Evolutionary conservation across 2,797 vertebrate genomes (phyloP).

Genomic region (Chloroceryle inda): DNA sequence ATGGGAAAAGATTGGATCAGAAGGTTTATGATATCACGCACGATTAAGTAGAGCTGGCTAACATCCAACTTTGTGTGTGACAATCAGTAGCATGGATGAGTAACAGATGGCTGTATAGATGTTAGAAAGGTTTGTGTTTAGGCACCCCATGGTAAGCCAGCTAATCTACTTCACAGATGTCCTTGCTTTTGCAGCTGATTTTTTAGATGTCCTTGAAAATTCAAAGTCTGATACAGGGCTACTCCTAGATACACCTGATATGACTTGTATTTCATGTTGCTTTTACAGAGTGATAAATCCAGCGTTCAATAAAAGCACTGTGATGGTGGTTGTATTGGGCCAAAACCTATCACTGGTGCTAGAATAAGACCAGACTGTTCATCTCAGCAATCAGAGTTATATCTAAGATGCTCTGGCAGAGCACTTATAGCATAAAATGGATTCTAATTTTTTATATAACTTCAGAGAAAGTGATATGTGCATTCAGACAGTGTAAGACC

Average conservation of each 20-base stretch:
- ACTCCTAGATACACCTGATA: background rate
- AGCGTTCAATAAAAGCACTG: background rate
- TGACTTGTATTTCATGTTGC: background rate
- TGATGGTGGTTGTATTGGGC: background rate
- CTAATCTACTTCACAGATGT: slow-evolving; percentile 65
- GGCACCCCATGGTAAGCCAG: slow-evolving; percentile 41
- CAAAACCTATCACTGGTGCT: background rate
- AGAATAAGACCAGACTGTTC: background rate
- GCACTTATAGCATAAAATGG: background rate
- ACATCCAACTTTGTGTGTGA: background rate
- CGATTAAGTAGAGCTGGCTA: background rate
- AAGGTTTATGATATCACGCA: slow-evolving; percentile 34
- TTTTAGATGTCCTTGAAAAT: slow-evolving; percentile 50
- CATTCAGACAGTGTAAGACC: background rate
- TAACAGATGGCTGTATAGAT: slow-evolving; percentile 52
- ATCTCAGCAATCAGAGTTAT: background rate
- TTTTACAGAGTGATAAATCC: background rate
- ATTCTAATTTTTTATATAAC: background rate
- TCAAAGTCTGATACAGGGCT: background rate
- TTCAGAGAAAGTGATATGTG: background rate
- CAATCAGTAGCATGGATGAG: slow-evolving; percentile 21
- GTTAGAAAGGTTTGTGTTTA: slow-evolving; percentile 52
- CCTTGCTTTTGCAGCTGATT: slow-evolving; percentile 61
- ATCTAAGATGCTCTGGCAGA: background rate
- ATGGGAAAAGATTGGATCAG: background rate